Base-by-base conservation (phyloP, 2,113 vertebrate genomes). In the Neodon shergylaensis region DNA sequence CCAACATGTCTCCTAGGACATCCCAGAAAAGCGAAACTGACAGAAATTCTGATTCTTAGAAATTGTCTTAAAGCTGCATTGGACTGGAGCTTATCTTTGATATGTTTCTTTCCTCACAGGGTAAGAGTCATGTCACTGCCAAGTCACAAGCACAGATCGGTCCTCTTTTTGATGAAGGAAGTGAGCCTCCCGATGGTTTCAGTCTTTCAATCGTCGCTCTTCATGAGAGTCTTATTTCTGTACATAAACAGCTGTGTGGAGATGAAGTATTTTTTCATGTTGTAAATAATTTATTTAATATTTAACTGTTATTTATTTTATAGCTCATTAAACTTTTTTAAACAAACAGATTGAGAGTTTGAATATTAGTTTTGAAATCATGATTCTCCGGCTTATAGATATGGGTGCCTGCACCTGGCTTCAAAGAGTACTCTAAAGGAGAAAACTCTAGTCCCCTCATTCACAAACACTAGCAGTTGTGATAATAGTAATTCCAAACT, bases 231-330 rank as follows among this genome's bases (percentile, higher is more conserved):
- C 95, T 97, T 97, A 39, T 97, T 96, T 96, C 97, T 98, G 97
- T 98, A 98, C 96, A 98, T 97, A 98, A 96, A 97, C 70, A 95
- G 82, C 94, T 96, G 93, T 97, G 91, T 93, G 86, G 84, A 96
- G 92, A 96, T 76, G 95, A 95, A 95, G 58, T 97, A 97, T 97
- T 98, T 98, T 98, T 97, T 98, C 97, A 98, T 88, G 61, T 92
- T 98, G 98, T 98, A 98, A 98, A 98, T 98, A 98, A 98, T 98
- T 98, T 98, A 98, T 98, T 98, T 98, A 98, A 98, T 98, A 98
- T 98, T 98, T 98, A 98, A 97, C 84, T 97, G 92, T 90, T 98
- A 98, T 98, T 98, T 98, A 98, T 98, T 98, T 98, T 98, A 95
- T 97, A 97, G 98, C 47, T 97, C 95, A 98, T 98, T 98, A 98